phyloP scores from a whole-genome alignment of 2,113 vertebrate species.

The Epinephelus cyanopodus region DNA sequence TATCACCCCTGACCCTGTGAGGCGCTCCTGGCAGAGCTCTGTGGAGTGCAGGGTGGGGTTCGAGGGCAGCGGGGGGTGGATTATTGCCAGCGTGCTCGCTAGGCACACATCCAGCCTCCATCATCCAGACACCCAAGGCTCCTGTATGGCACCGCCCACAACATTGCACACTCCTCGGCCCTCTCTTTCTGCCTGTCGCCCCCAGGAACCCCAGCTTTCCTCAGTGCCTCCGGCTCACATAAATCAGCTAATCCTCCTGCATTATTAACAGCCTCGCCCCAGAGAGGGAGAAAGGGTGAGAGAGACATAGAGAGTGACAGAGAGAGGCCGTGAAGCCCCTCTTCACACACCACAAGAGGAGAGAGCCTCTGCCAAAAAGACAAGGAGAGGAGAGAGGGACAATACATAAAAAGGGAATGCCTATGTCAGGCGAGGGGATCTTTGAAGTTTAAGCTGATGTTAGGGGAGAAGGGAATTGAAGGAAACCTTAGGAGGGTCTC shows the following conservation, averaged over 20 bases:
- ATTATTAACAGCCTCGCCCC: conserved; percentile 79
- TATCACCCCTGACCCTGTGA: conserved; percentile 54
- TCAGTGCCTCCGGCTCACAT: conserved; percentile 71
- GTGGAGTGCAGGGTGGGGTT: conserved; percentile 27
- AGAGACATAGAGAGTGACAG: conserved; percentile 64
- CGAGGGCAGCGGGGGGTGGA: conserved; percentile 29
- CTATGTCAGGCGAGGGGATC: conserved; percentile 48
- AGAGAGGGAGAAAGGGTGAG: conserved; percentile 53
- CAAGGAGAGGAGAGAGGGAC: conserved; percentile 45
- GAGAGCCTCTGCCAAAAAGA: conserved; percentile 54
- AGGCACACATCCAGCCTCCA: conserved; percentile 65
- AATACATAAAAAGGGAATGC: conserved; percentile 51
- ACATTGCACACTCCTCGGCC: conserved; percentile 47
- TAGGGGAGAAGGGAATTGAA: conserved; percentile 20
- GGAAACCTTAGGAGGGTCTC: conserved; percentile 20
- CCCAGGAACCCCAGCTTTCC: conserved; percentile 71
- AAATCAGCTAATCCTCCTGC: conserved; percentile 81
- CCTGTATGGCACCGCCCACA: conserved; percentile 57
- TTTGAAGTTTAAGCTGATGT: conserved; percentile 58
- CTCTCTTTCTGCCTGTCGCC: conserved; percentile 63
- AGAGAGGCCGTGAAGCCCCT: conserved; percentile 54
- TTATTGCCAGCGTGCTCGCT: conserved; percentile 51
- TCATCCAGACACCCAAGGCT: conserved; percentile 65
- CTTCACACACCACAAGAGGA: conserved; percentile 49
- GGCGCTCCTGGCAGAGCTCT: conserved; percentile 57